Evolutionary conservation across 2,888 invertebrate species (phyloP), one percentile per base, ranked within the genome.

Genomic region (Apantesis nais): DNA sequence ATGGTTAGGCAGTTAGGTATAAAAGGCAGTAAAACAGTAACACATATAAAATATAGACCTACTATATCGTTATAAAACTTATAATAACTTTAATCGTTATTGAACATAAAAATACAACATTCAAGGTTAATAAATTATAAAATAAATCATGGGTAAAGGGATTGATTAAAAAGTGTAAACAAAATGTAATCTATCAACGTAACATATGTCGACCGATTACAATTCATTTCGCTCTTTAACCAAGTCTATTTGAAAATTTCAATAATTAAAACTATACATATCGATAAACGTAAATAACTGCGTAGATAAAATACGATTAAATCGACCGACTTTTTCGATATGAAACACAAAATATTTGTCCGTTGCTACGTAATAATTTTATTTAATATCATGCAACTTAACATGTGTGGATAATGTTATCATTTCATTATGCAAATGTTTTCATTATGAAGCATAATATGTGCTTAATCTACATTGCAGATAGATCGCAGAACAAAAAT

Each of bases 261-360:
- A 19, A 63, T 41, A 41, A 41, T 63, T 29, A 63, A 41, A 63
- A 25, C n/a, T 29, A 41, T n/a, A 8, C n/a, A 55, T 58, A 29
- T 58, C 58, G 16, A 29, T 41, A 12, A 41, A 41, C 19, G 19
- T 25, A 63, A 63, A 63, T 63, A 25, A 4, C 25, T 7, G 25
- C n/a, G n/a, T n/a, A 62, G 25, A 62, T 62, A 29, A 41, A 41
- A 62, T 61, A 61, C 22, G 22, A n/a, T n/a, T n/a, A n/a, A n/a
- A 61, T 34, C 29, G 61, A 62, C 8, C 19, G 62, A n/a, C 12
- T 39, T 39, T 5, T 62, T 25, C 39, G 25, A 19, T 29, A 29
- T 14, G 41, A 19, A 31, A 31, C 63, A 22, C 31, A 22, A 16
- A 44, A 29, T 44, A 7, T 63, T 22, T 29, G 29, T 41, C 16